These are phyloP conservation scores for Drosophila lacicola DNA, from an alignment of 2,888 invertebrate species.

Conservation along the genomic window DNA sequence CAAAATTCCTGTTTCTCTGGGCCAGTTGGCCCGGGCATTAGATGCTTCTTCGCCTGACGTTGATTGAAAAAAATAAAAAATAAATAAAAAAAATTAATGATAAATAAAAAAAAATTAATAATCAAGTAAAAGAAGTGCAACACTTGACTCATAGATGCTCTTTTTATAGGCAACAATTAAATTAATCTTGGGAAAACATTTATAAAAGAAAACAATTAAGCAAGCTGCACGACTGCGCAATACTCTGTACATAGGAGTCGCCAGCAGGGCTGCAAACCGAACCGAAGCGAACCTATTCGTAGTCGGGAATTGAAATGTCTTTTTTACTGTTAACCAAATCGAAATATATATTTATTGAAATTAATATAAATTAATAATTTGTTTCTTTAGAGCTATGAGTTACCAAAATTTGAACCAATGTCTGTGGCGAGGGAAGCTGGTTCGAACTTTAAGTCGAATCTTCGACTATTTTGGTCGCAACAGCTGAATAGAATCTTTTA, in stretches of 20 bases:
- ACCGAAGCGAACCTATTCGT: too few relatives aligned
- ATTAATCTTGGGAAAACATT: background rate
- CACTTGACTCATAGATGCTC: constrained; percentile 27
- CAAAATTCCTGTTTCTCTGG: constrained; percentile 69
- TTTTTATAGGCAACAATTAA: constrained; percentile 7
- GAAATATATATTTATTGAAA: too few relatives aligned
- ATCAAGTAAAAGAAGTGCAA: constrained; percentile 13
- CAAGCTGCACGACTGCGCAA: background rate
- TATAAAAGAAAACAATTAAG: background rate
- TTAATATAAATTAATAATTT: too few relatives aligned
- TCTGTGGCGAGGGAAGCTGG: too few relatives aligned
- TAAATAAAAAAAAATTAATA: constrained; percentile 6
- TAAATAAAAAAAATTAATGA: constrained; percentile 4
- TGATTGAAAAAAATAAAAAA: constrained; percentile 56
- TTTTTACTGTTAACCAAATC: too few relatives aligned
- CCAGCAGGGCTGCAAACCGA: too few relatives aligned
- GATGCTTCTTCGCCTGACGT: constrained; percentile 53
- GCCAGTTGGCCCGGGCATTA: constrained; percentile 58
- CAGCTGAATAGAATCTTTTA: too few relatives aligned
- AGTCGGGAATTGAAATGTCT: too few relatives aligned
- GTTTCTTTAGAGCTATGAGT: too few relatives aligned
- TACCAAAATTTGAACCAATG: too few relatives aligned
- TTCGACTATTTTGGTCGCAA: too few relatives aligned
- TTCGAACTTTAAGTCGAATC: too few relatives aligned
- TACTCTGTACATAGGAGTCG: background rate